Evolutionary conservation across 2,113 vertebrate species (phyloP).

Genomic region (Zosterops japonicus): DNA sequence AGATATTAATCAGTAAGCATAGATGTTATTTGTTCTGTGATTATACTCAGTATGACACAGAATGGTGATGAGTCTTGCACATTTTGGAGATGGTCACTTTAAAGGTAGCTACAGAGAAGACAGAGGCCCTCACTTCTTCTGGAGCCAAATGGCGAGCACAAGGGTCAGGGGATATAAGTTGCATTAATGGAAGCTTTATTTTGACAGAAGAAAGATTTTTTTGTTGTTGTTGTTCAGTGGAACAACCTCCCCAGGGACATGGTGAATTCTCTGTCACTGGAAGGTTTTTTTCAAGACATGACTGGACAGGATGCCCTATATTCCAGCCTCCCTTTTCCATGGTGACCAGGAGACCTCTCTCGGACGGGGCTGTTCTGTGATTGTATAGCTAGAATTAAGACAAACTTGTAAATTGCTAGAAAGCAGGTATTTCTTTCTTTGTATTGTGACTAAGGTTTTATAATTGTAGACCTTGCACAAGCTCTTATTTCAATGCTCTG

Average conservation of each 20-base stretch:
- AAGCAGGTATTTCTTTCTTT: background rate
- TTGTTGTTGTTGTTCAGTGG: background rate
- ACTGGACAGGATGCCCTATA: background rate
- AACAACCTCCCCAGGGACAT: background rate
- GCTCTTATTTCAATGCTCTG: too few species aligned
- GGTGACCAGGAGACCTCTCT: background rate
- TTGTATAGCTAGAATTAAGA: background rate
- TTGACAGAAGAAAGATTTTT: background rate
- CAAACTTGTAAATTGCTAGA: background rate
- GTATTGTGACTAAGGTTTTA: background rate
- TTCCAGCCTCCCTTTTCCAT: background rate
- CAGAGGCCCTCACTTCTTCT: background rate
- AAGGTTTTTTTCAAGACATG: background rate
- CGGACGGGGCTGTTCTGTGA: background rate
- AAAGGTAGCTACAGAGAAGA: background rate
- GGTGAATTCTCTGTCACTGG: background rate
- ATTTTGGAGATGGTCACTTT: background rate
- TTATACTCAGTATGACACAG: background rate
- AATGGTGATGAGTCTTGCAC: background rate
- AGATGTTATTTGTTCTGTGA: background rate
- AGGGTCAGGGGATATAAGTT: accelerated
- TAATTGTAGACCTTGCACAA: too few species aligned
- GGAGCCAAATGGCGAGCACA: background rate
- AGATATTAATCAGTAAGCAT: background rate
- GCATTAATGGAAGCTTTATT: background rate